A percentile compares a stretch with the other conserved stretches of the same genome.
phyloP scores from a whole-genome alignment of 2,888 invertebrate genomes.

The Eupithecia vulgata region DNA sequence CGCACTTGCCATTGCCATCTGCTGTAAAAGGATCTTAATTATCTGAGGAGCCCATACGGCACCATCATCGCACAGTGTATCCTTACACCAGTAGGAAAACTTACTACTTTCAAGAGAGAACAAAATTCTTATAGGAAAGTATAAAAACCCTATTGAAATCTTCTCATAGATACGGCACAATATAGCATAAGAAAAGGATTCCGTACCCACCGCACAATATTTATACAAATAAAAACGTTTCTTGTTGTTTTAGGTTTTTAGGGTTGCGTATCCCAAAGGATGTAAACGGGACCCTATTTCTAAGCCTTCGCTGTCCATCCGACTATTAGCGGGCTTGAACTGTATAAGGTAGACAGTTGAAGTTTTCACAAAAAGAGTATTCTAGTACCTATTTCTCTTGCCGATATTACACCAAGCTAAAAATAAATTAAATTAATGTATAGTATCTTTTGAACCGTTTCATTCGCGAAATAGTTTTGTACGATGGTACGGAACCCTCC shows the following conservation, averaged over 20 bases:
- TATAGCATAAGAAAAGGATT: neutral
- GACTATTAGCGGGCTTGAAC: too few relatives aligned
- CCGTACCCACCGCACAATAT: neutral
- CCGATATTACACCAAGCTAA: too few relatives aligned
- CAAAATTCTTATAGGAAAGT: neutral
- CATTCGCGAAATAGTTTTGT: too few relatives aligned
- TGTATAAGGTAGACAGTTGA: too few relatives aligned
- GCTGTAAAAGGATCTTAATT: constrained; percentile 46
- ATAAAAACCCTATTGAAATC: neutral
- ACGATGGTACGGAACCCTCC: too few relatives aligned
- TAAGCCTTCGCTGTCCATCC: too few relatives aligned
- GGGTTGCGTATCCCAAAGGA: too few relatives aligned
- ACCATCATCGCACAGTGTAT: constrained; percentile 36
- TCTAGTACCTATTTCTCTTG: too few relatives aligned
- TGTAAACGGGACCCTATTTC: too few relatives aligned
- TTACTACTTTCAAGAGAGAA: neutral
- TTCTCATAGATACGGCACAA: neutral
- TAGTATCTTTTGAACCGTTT: too few relatives aligned
- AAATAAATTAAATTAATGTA: too few relatives aligned
- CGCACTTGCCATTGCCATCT: constrained; percentile 44
- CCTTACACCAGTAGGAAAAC: constrained; percentile 9
- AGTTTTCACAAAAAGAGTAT: too few relatives aligned
- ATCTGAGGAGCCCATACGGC: constrained; percentile 46
- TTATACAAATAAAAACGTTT: neutral
- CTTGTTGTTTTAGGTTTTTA: neutral